Evolutionary conservation across 2,113 vertebrate genomes (phyloP), one percentile per base, ranked within the genome.

Genomic region (Cichladusa arquata): DNA sequence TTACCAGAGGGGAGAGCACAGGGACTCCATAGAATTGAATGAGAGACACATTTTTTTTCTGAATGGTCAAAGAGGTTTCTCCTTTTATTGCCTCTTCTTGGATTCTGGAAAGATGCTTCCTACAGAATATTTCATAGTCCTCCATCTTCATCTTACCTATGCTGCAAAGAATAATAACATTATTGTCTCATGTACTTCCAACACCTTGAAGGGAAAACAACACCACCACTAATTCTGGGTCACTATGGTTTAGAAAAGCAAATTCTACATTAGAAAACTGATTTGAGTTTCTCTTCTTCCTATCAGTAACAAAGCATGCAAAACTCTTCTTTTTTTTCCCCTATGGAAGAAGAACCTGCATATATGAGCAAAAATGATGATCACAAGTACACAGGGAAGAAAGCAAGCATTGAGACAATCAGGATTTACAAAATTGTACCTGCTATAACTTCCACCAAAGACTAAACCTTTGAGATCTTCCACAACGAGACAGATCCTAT

Each of bases 1-100:
- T 98, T 98, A 99, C 99, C 98, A 99, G 88, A 48, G 99, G 99
- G 34, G 98, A 98, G 86, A 99, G 98, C 61, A 98, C 98, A 54
- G 98, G 97, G 91, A 98, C 97, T 38, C 99, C 99, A 92, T 98
- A 95, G 91, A 99, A 99, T 14, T 95, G 90, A 95, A 99, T 98
- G 88, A 98, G 81, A 28, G 99, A 99, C 56, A 73, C 64, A 80
- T 90, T 94, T 91, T 95, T 97, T 62, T 89, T 91, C 56, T 95
- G 96, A 33, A 85, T 33, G 53, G 74, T 54, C 3, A 97, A 95
- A 62, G 97, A 93, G 25, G 84, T 79, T 90, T 97, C 94, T 76
- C 56, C 76, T 31, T 94, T 93, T 40, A 97, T 54, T 61, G 93
- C 77, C 86, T 98, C 96, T 70, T 97, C 97, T 93, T 98, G 98